Conservation (phyloP, 2,113 vertebrate genomes). For the Equus przewalskii region DNA sequence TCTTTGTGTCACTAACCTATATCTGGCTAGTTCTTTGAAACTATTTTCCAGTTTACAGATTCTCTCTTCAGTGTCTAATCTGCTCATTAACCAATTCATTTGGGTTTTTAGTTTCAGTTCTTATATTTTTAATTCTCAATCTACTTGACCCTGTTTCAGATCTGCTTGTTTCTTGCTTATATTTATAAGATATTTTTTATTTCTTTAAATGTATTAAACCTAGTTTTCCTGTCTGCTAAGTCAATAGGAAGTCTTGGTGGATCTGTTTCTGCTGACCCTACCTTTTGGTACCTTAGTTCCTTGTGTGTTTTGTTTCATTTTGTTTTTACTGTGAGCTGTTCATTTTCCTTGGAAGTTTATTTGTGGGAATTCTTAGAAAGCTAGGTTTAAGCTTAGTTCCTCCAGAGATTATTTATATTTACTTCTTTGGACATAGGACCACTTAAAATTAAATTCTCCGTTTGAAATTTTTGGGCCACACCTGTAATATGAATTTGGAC, state of each 20-base stretch:
- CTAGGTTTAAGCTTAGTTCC: background rate
- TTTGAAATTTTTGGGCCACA: background rate
- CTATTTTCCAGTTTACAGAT: background rate
- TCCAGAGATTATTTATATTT: slow-evolving; percentile 15
- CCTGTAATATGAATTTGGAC: background rate
- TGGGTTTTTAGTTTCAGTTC: background rate
- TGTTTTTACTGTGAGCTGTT: slow-evolving; percentile 11
- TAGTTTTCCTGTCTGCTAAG: background rate
- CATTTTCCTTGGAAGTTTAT: slow-evolving; percentile 51
- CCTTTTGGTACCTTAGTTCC: background rate
- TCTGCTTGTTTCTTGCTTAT: background rate
- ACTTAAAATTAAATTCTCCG: slow-evolving; percentile 35
- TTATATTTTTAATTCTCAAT: background rate
- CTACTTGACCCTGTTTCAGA: background rate
- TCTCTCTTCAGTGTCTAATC: background rate
- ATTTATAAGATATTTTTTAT: background rate
- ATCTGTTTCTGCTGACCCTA: background rate
- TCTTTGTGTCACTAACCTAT: background rate
- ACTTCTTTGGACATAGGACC: background rate
- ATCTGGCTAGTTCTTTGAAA: background rate
- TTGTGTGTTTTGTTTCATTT: slow-evolving; percentile 22
- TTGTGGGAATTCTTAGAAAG: background rate
- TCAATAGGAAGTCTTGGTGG: background rate
- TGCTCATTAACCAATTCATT: background rate
- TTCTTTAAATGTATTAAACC: background rate